Conservation (phyloP, 1,140 invertebrate genomes). For the Drosophila tsacasi region DNA sequence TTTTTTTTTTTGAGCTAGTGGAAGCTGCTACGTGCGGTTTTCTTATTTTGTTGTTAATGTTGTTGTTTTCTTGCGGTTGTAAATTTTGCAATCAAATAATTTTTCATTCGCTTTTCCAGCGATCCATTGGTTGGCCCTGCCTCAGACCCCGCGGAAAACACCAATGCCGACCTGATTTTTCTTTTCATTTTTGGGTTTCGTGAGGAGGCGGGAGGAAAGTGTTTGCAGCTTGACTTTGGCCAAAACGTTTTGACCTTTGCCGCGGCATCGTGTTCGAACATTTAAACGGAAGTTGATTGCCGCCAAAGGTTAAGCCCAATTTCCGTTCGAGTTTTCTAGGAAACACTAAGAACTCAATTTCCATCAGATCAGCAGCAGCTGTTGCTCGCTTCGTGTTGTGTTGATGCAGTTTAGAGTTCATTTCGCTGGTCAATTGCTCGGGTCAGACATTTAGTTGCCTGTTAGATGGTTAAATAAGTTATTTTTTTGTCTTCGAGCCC, state of each 20-base stretch:
- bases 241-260: conserved; percentile 81
- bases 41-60: conserved; percentile 17
- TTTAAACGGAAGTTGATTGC: conserved; percentile 84
- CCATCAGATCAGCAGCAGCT: conserved; percentile 40
- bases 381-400: conserved; percentile 44
- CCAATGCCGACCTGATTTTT: conserved; percentile 76
- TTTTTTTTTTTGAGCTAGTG: conserved; percentile 17
- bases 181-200: conserved; percentile 68
- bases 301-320: conserved; percentile 79
- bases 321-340: conserved; percentile 65
- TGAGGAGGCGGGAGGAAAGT: conserved; percentile 58
- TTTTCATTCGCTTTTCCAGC: conserved; percentile 78
- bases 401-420: conserved; percentile 66
- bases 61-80: conserved; percentile 64
- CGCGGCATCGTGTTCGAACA: conserved; percentile 76
- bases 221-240: conserved; percentile 58
- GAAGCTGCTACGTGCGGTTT: conserved; percentile 70
- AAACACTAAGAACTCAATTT: conserved; percentile 73
- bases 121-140: conserved; percentile 12
- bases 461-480: conserved; percentile 55
- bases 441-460: conserved; percentile 56
- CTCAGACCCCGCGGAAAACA: conserved; percentile 29
- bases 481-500: conserved; percentile 43
- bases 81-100: conserved; percentile 81
- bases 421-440: conserved; percentile 55